Conservation (phyloP, 2,888 invertebrate genomes). For the Temnothorax ravouxi region DNA sequence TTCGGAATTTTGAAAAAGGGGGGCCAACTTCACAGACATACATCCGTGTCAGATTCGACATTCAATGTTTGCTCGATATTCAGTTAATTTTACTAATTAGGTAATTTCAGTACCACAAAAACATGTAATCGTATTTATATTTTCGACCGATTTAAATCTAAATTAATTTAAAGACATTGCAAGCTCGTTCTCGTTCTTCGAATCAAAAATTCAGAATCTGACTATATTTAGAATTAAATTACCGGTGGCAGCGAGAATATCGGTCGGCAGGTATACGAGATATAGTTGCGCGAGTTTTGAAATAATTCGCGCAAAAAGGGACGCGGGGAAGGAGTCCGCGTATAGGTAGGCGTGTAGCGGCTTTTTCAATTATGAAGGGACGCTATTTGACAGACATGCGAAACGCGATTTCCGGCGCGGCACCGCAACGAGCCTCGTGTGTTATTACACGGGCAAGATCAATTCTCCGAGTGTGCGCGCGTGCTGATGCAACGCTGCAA, state of each 20-base stretch:
- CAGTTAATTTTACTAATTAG: background rate
- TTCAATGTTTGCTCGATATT: background rate
- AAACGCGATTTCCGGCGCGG: conserved; percentile 44
- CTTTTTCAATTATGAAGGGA: conserved; percentile 34
- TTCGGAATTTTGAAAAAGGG: too few species aligned
- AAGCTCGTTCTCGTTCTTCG: background rate
- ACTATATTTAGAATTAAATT: conserved; percentile 3
- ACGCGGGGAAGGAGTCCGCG: background rate
- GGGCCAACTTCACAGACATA: too few species aligned
- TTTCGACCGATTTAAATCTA: background rate
- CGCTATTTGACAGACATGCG: conserved; percentile 34
- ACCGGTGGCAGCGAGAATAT: background rate
- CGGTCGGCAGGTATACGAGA: background rate
- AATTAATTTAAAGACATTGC: background rate
- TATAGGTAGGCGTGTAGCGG: background rate
- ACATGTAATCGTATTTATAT: background rate
- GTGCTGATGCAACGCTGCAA: conserved; percentile 39
- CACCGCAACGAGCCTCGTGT: conserved; percentile 26
- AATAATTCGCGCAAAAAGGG: conserved; percentile 34
- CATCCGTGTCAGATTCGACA: too few species aligned
- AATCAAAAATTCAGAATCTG: background rate
- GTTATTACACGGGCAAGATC: conserved; percentile 32
- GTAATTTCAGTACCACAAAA: background rate
- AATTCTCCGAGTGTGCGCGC: conserved; percentile 25
- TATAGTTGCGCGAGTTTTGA: conserved; percentile 12